Evolutionary conservation across 2,888 invertebrate genomes (phyloP).

Genomic region (Ennomos quercinarius): DNA sequence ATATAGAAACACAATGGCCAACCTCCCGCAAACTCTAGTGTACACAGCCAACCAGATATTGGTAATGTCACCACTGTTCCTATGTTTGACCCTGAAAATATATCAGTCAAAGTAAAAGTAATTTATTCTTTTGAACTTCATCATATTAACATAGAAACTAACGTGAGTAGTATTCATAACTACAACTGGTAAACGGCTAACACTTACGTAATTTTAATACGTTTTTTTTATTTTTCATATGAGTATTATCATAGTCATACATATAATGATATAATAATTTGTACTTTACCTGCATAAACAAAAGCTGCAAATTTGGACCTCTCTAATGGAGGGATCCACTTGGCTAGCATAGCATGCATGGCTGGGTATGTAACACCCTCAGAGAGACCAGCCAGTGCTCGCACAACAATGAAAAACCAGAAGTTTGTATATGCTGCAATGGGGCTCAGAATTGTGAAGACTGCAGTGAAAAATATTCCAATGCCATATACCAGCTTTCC

Average conservation of each 20-base stretch:
- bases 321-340: conserved; percentile 97
- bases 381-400: conserved; percentile 93
- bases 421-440: conserved; percentile 89
- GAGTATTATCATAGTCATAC: no score
- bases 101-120: not conserved
- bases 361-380: conserved; percentile 97
- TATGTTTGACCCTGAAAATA: conserved; percentile 92
- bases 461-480: conserved; percentile 91
- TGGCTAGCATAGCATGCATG: conserved; percentile 96
- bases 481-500: conserved; percentile 95
- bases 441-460: conserved; percentile 94
- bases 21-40: conserved; percentile 89
- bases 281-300: conserved; percentile 90
- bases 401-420: conserved; percentile 89
- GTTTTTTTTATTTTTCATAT: no score
- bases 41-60: conserved; percentile 93
- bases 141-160: no score
- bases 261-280: conserved; percentile 1
- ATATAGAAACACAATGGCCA: conserved; percentile 96
- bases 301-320: conserved; percentile 95
- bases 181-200: no score
- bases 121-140: not conserved
- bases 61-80: conserved; percentile 95
- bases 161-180: no score
- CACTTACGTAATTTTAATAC: no score